Evolutionary conservation across 2,888 invertebrate species (phyloP), one percentile per base, ranked within the genome.

Genomic region (Plebejus argus): DNA sequence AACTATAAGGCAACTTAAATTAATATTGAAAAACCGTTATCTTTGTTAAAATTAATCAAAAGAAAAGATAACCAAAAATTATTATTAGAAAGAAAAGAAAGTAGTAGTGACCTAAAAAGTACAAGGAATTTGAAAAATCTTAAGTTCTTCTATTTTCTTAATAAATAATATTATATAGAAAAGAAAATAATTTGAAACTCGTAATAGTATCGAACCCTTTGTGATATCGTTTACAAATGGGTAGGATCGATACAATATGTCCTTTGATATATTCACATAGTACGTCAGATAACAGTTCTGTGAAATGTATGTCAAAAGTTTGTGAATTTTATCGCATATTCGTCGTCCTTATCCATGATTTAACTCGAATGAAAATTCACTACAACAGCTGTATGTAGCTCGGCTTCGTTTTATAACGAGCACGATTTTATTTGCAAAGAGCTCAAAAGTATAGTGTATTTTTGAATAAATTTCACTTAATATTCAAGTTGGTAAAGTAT

Each of bases 361-460:
- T 74, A 74, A 74, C 74, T 49, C n/a, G 28, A 74, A 74, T 74
- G 23, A 74, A 74, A 53, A 53, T 49, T 72, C 53, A 28, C 74
- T 28, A 74, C 74, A 74, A 74, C 53, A 74, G 74, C 74, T 74
- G 39, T 74, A 53, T 74, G 39, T 74, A 53, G 74, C 49, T 74
- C 74, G 49, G 12, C 28, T 74, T 74, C 74, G 53, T 53, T 71
- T 74, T 74, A 53, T 33, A 74, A 74, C 74, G 23, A 23, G 33
- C 74, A 74, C 74, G 18, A 49, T 74, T 74, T 74, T 74, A 74
- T 74, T 74, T 49, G 74, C 53, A 74, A 53, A 53, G 74, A 74
- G 74, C 45, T 74, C 23, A 18, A 74, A 39, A 74, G 74, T 53
- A n/a, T n/a, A 15, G 28, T 74, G 49, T 74, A 49, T 74, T 53